phyloP scores from a whole-genome alignment of 2,797 vertebrate species.

The Mus caroli region DNA sequence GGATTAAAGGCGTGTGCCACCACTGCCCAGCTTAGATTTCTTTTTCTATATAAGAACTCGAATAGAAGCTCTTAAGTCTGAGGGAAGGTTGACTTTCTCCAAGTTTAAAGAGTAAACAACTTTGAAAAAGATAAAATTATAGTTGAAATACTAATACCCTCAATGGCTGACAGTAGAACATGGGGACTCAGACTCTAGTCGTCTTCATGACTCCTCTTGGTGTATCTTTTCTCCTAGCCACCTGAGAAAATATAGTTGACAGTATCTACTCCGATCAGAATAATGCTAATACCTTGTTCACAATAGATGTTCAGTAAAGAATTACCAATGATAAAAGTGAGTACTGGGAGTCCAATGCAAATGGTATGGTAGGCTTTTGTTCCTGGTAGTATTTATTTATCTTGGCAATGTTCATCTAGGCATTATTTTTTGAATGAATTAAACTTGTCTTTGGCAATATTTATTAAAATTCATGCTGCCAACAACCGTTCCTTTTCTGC shows the following conservation, averaged over 20 bases:
- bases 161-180: not conserved
- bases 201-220: not conserved
- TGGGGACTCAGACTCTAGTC: not conserved
- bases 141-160: not conserved
- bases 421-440: constrained; percentile 51
- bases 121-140: not conserved
- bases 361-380: not conserved
- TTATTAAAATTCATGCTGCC: constrained; percentile 30
- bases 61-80: constrained; percentile 7
- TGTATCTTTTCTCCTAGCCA: not conserved
- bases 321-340: constrained; percentile 9
- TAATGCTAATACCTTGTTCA: not conserved
- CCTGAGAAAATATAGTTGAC: constrained; percentile 21
- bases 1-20: too few species aligned
- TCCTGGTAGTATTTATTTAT: constrained; percentile 40
- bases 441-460: constrained; percentile 56
- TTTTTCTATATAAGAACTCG: not conserved
- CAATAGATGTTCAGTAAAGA: constrained; percentile 22
- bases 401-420: not conserved
- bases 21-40: not conserved
- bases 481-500: constrained; percentile 1
- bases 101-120: not conserved
- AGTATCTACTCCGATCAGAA: not conserved
- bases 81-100: not conserved
- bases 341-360: not conserved